Conservation (phyloP, 2,113 vertebrate species). For the Hemiprocne comata region DNA sequence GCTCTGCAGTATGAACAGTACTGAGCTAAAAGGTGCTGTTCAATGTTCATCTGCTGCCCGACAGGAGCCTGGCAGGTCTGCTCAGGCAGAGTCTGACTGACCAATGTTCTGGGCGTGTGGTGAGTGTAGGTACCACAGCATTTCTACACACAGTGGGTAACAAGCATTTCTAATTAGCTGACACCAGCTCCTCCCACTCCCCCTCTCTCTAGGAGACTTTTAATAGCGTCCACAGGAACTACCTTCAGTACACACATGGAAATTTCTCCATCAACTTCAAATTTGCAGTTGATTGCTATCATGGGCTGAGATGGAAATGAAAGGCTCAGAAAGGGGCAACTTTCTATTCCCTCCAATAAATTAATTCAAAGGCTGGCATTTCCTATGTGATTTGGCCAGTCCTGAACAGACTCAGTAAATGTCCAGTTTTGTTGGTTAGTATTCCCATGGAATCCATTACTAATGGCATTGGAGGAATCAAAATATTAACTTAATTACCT, state of each 20-base stretch:
- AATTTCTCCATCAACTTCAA: background rate
- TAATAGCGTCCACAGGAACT: background rate
- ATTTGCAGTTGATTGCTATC: background rate
- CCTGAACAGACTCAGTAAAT: background rate
- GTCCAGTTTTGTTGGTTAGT: background rate
- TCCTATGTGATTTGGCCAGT: background rate
- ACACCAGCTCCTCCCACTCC: background rate
- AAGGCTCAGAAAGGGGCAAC: background rate
- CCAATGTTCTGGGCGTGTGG: accelerated
- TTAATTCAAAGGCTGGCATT: background rate
- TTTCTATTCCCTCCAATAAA: background rate
- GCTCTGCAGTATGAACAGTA: background rate
- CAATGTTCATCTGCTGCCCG: background rate
- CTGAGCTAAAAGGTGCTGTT: background rate
- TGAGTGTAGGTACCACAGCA: accelerated
- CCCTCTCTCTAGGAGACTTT: background rate
- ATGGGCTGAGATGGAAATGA: background rate
- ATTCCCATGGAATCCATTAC: background rate
- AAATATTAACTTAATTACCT: background rate
- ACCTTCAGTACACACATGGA: background rate
- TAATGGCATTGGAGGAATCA: background rate
- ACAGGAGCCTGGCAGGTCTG: background rate
- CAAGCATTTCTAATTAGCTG: background rate
- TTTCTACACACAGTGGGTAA: background rate
- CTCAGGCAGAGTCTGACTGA: accelerated